Percentiles rank a stretch among this genome's conserved stretches.
These are phyloP conservation scores for Pseudopleuronectes americanus DNA, from an alignment of 2,797 vertebrate species.

Conservation along the genomic window DNA sequence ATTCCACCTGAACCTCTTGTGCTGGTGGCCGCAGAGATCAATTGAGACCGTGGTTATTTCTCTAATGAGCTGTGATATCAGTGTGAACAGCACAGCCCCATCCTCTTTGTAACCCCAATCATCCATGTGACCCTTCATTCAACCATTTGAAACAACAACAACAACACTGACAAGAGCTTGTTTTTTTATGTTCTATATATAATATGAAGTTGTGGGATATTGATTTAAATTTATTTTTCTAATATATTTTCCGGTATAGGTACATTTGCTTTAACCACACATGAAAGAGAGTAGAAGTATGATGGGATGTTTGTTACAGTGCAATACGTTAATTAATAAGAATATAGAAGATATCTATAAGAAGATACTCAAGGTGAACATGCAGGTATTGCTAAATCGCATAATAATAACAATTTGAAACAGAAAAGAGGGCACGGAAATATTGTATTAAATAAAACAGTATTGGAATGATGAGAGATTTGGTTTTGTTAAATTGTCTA, in stretches of 20 bases:
- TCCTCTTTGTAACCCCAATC: conserved; percentile 55
- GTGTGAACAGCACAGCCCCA: conserved; percentile 58
- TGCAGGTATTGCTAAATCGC: neutral
- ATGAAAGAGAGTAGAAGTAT: neutral
- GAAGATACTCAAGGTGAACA: neutral
- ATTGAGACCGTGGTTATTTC: conserved; percentile 68
- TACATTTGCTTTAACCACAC: conserved; percentile 9
- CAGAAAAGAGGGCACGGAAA: neutral
- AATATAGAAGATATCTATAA: conserved; percentile 8
- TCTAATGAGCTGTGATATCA: conserved; percentile 77
- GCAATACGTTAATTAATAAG: neutral
- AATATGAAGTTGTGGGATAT: neutral
- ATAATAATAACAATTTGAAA: neutral
- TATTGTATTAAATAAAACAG: neutral
- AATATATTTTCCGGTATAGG: neutral
- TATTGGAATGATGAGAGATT: neutral
- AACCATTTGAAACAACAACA: conserved; percentile 30
- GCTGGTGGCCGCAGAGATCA: conserved; percentile 69
- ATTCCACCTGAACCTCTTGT: conserved; percentile 73
- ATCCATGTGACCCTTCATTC: conserved; percentile 44
- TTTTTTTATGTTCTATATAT: conserved; percentile 1
- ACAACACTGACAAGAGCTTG: conserved; percentile 15
- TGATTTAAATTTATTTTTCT: neutral
- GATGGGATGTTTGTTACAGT: neutral
- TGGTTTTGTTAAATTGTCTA: neutral